Evolutionary conservation across 2,113 vertebrate genomes (phyloP), one percentile per base, ranked within the genome.

Genomic region (Corythornis cristatus): DNA sequence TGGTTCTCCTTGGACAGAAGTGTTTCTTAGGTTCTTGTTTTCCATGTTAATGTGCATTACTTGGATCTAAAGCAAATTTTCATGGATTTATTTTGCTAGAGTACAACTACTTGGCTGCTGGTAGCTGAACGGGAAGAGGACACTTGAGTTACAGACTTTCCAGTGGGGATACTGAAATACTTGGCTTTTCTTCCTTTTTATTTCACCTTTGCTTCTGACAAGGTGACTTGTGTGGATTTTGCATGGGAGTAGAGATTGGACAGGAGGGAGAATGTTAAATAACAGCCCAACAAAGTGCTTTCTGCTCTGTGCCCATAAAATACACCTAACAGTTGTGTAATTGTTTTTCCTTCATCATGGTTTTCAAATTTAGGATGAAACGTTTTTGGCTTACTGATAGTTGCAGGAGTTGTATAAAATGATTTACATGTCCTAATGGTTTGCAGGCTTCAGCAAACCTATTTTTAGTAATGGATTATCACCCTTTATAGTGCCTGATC

Each of bases 381-480:
- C 61, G 20, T 0, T 78, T 92, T 86, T 78, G 15, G 33, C 93
- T 82, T 75, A 13, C 53, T 0, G 1, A 20, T 65, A 31, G 29
- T 68, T 73, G 28, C 20, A 17, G 9, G 40, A 65, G 62, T 75
- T 89, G 61, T 78, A 26, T 93, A 78, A 89, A 96, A 90, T 86
- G 46, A 37, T 68, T 79, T 88, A 29, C 37, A 19, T 3, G 18
- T 95, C 87, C 54, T 89, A 87, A 80, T 54, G 71, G 66, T 70
- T 95, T 93, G 79, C 50, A 86, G 64, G 82, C 85, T 95, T 94
- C 85, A 80, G 78, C 87, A 89, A 70, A 66, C 51, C 85, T 96
- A 94, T 94, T 94, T 94, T 96, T 96, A 96, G 93, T 88, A 88
- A 31, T 51, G 85, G 89, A 96, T 96, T 96, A 96, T 93, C 94